Percentiles rank a stretch among this genome's conserved stretches.
These are phyloP conservation scores for Nemotelus nigrinus DNA, from an alignment of 2,888 invertebrate species.

Conservation along the genomic window DNA sequence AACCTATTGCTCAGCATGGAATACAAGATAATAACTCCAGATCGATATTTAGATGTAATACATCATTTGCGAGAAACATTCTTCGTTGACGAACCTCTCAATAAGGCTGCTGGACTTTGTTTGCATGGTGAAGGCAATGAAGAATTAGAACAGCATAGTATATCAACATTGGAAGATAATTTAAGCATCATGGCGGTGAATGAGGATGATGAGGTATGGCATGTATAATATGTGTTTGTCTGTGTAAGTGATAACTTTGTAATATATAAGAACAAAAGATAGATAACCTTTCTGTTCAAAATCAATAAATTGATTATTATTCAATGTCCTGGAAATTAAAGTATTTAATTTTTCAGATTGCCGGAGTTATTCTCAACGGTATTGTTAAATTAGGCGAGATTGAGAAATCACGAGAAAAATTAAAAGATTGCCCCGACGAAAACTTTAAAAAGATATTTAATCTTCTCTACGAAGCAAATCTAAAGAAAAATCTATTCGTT, in stretches of 20 bases:
- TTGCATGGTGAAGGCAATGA: conserved; percentile 75
- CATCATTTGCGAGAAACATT: conserved; percentile 77
- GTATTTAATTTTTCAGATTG: conserved; percentile 68
- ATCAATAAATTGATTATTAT: too few species aligned
- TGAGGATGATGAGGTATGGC: conserved; percentile 70
- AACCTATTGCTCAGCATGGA: conserved; percentile 56
- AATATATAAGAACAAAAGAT: too few species aligned
- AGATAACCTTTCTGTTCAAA: too few species aligned
- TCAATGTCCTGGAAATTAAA: too few species aligned
- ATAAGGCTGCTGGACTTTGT: conserved; percentile 80
- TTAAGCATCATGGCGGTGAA: conserved; percentile 76
- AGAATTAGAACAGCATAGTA: conserved; percentile 78
- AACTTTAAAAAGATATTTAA: conserved; percentile 83
- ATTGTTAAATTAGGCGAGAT: conserved; percentile 77
- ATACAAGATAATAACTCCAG: conserved; percentile 59
- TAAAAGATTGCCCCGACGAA: conserved; percentile 71
- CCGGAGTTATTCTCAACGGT: conserved; percentile 83
- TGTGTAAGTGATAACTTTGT: neutral
- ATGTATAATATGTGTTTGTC: neutral
- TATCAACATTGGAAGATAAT: conserved; percentile 77
- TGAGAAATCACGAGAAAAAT: conserved; percentile 74
- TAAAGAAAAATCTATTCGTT: conserved; percentile 74
- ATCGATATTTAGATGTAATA: conserved; percentile 71
- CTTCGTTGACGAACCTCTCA: conserved; percentile 86
- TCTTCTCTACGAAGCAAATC: conserved; percentile 76